Evolutionary conservation across 2,797 vertebrate genomes (phyloP).

Genomic region (Aselliscus stoliczkanus): DNA sequence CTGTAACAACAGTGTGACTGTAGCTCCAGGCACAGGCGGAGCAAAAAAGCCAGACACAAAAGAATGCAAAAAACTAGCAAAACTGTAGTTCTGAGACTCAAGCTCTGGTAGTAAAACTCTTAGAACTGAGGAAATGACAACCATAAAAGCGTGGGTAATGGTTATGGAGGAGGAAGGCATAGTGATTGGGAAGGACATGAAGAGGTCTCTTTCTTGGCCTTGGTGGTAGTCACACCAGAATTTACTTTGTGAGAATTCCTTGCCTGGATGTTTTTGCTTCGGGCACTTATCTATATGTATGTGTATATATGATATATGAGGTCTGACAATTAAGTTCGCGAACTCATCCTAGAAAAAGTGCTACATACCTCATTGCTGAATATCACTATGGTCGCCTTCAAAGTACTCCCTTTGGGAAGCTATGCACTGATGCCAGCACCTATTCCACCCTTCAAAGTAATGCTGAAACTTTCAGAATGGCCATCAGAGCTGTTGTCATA

Average conservation of each 20-base stretch:
- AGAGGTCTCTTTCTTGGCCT: background rate
- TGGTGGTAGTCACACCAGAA: background rate
- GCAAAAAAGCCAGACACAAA: background rate
- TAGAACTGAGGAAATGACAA: background rate
- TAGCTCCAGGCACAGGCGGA: background rate
- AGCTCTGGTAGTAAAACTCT: background rate
- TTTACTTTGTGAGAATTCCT: background rate
- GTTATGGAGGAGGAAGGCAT: background rate
- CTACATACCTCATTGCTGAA: too few species aligned
- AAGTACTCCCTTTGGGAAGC: too few species aligned
- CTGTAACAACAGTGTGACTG: rapidly evolving
- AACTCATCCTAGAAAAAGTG: too few species aligned
- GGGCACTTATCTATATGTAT: background rate
- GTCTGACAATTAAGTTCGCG: too few species aligned
- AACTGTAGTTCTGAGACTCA: background rate
- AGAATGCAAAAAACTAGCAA: background rate
- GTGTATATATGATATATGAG: background rate
- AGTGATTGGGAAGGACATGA: rapidly evolving
- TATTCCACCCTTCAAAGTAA: too few species aligned
- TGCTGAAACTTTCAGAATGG: too few species aligned
- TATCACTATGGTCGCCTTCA: too few species aligned
- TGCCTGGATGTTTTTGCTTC: background rate
- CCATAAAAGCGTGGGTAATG: background rate
- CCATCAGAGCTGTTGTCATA: too few species aligned
- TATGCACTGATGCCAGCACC: too few species aligned